Conservation (phyloP, 2,113 vertebrate species). For the Pantherophis guttatus region DNA sequence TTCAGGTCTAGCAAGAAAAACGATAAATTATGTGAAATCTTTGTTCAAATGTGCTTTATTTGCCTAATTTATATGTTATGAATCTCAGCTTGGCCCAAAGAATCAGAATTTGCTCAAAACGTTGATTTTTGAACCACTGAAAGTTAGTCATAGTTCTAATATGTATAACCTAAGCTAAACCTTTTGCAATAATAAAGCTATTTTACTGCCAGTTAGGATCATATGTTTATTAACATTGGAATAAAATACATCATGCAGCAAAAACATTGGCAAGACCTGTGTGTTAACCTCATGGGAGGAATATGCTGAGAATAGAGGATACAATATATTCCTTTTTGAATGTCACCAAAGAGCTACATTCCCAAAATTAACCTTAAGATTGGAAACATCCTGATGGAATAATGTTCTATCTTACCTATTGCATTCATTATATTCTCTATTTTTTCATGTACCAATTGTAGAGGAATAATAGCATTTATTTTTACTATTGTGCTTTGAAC, state of each 20-base stretch:
- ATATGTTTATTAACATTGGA: background rate
- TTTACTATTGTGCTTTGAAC: background rate
- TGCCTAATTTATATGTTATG: background rate
- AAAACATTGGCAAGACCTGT: background rate
- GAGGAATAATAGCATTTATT: background rate
- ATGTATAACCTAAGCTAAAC: background rate
- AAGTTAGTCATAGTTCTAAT: background rate
- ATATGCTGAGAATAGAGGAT: background rate
- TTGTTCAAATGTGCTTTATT: background rate
- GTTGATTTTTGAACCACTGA: background rate
- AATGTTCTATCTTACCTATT: background rate
- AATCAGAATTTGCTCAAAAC: background rate
- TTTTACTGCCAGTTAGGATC: background rate
- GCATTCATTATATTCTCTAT: background rate
- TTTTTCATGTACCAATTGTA: background rate
- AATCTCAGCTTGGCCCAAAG: background rate
- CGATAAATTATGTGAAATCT: background rate
- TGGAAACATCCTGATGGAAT: background rate
- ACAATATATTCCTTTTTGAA: background rate
- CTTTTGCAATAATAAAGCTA: background rate
- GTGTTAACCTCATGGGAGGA: background rate
- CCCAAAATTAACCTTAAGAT: background rate
- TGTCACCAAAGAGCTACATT: background rate
- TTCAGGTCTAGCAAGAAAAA: background rate
- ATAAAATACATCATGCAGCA: background rate